These are phyloP conservation scores for Toxostoma redivivum DNA, from an alignment of 2,113 vertebrate genomes.

Conservation along the genomic window DNA sequence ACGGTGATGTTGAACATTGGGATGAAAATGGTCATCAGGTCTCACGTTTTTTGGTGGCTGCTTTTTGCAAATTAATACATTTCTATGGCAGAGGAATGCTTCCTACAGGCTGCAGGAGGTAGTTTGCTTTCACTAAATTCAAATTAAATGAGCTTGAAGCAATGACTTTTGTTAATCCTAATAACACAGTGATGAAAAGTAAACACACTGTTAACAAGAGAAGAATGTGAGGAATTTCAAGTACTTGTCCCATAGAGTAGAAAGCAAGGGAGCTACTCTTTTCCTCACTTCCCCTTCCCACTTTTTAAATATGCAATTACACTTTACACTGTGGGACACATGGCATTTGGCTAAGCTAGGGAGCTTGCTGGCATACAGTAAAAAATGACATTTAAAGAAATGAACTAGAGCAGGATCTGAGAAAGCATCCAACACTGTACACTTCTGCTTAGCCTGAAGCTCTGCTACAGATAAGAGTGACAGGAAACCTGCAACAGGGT, in stretches of 20 bases:
- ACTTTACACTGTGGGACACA: neutral
- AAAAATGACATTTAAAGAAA: neutral
- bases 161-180: conserved; percentile 85
- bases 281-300: neutral
- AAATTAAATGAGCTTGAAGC: conserved; percentile 83
- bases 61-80: conserved; percentile 41
- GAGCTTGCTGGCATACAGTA: neutral
- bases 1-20: neutral
- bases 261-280: conserved; percentile 68
- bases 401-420: neutral
- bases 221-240: conserved; percentile 92
- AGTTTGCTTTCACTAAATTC: conserved; percentile 82
- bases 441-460: neutral
- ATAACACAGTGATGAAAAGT: conserved; percentile 84
- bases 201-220: conserved; percentile 81
- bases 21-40: neutral
- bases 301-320: conserved; percentile 50
- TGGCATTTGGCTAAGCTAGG: conserved; percentile 48
- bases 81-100: conserved; percentile 68
- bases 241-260: conserved; percentile 80
- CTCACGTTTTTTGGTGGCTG: neutral
- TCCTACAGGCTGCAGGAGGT: conserved; percentile 68
- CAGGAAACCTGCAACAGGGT: conserved; percentile 27
- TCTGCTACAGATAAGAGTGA: neutral
- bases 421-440: neutral